A percentile compares a stretch with the other conserved stretches of the same genome.
Conservation (phyloP, 2,888 invertebrate genomes). For the Ectemnius lituratus region DNA sequence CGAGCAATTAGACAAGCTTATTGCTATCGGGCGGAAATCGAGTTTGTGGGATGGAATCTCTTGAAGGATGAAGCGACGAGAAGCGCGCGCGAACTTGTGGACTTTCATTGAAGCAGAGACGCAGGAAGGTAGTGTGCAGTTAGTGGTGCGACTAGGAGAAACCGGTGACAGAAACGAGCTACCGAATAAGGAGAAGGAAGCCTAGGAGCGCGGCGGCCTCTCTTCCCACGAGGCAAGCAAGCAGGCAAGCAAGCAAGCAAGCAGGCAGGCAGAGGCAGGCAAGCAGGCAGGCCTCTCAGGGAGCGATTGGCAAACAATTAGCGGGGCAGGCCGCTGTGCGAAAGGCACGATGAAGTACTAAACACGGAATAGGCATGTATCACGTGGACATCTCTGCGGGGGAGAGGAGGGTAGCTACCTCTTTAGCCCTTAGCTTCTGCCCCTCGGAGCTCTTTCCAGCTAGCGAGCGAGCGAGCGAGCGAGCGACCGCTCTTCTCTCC, state of each 20-base stretch:
- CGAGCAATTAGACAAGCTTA: neutral
- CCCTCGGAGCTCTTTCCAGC: slow-evolving; percentile 9
- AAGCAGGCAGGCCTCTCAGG: slow-evolving; percentile 29
- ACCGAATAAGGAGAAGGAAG: slow-evolving; percentile 55
- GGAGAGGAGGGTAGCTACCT: slow-evolving; percentile 18
- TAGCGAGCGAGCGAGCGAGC: neutral
- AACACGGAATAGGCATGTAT: slow-evolving; percentile 55
- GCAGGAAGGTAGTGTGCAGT: neutral
- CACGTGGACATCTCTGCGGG: slow-evolving; percentile 54
- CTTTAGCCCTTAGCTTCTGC: slow-evolving; percentile 19
- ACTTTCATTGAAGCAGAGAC: neutral
- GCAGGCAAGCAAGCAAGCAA: too few species aligned
- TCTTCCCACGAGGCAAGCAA: slow-evolving; percentile 54
- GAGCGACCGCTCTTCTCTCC: slow-evolving; percentile 7
- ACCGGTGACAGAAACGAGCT: slow-evolving; percentile 32
- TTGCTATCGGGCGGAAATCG: slow-evolving; percentile 22
- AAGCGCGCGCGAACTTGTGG: slow-evolving; percentile 11
- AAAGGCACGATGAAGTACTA: slow-evolving; percentile 48
- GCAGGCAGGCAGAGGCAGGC: slow-evolving; percentile 5
- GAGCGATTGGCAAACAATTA: slow-evolving; percentile 64
- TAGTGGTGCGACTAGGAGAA: neutral
- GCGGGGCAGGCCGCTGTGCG: slow-evolving; percentile 41
- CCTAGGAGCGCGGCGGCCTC: slow-evolving; percentile 26
- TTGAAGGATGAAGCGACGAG: slow-evolving; percentile 2
- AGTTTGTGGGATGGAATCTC: neutral